Evolutionary conservation across 2,888 invertebrate genomes (phyloP).

Genomic region (Meiosimyza platycephala): DNA sequence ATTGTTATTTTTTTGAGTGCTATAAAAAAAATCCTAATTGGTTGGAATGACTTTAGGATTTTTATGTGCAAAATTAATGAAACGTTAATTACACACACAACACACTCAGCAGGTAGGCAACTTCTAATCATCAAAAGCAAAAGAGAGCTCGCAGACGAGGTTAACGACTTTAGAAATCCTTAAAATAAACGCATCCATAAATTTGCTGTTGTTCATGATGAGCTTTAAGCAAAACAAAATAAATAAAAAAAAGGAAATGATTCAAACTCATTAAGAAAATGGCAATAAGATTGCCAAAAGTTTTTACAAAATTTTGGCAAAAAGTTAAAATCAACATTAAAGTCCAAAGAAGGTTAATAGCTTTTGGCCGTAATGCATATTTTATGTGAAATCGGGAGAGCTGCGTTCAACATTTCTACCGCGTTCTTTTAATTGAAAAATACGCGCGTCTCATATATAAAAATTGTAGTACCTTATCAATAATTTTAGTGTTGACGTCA

Average conservation of each 20-base stretch:
- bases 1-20: too few species aligned
- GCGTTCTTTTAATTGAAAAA: too few species aligned
- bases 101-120: slow-evolving; percentile 14
- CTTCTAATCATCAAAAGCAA: neutral
- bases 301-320: neutral
- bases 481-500: too few species aligned
- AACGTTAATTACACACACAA: slow-evolving; percentile 2
- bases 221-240: neutral
- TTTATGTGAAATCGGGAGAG: too few species aligned
- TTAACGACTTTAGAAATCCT: slow-evolving; percentile 22
- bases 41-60: neutral
- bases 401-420: too few species aligned
- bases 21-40: neutral
- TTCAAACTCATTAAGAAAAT: slow-evolving; percentile 3
- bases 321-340: too few species aligned
- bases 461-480: too few species aligned
- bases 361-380: too few species aligned
- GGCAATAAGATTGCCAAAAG: neutral
- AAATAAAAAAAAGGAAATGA: neutral
- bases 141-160: neutral
- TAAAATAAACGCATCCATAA: slow-evolving; percentile 8
- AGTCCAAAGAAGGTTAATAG: too few species aligned
- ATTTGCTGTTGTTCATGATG: slow-evolving; percentile 11
- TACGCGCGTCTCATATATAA: too few species aligned
- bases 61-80: slow-evolving; percentile 8